Conservation (phyloP, 1,140 invertebrate genomes). For the Drosophila pachea region DNA sequence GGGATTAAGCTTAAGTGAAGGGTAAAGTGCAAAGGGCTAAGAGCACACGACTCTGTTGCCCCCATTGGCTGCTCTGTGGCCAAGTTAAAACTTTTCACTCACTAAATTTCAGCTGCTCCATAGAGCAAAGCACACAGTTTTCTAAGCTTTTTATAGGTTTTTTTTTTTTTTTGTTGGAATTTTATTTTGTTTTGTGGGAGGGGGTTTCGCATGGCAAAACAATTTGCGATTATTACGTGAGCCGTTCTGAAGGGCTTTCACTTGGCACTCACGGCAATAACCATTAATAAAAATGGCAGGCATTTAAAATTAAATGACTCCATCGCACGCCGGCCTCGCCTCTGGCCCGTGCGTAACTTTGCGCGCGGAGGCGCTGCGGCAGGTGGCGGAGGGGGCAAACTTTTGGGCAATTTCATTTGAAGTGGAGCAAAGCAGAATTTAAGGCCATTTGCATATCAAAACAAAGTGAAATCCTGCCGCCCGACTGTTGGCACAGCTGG, state of each 20-base stretch:
- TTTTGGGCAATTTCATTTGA: constrained; percentile 71
- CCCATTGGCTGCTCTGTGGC: background rate
- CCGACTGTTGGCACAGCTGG: constrained; percentile 59
- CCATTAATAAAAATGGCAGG: constrained; percentile 75
- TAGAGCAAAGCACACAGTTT: constrained; percentile 20
- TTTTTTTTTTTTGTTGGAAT: background rate
- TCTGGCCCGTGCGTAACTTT: constrained; percentile 15
- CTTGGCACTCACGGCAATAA: constrained; percentile 70
- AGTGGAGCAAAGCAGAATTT: constrained; percentile 65
- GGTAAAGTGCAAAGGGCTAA: too few species aligned
- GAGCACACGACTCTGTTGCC: too few species aligned
- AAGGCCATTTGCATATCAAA: constrained; percentile 75
- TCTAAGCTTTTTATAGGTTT: constrained; percentile 6
- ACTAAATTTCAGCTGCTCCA: constrained; percentile 43
- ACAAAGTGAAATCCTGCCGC: constrained; percentile 51
- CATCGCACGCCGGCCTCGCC: constrained; percentile 31
- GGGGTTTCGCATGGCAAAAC: constrained; percentile 47
- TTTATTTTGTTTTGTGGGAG: too few species aligned
- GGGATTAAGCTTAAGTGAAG: too few species aligned
- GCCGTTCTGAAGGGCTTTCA: constrained; percentile 3
- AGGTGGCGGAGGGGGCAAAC: constrained; percentile 42
- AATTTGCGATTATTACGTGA: constrained; percentile 69
- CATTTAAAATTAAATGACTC: constrained; percentile 75
- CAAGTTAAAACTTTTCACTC: constrained; percentile 8
- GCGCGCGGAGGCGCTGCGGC: background rate